Conservation (phyloP, 1,140 invertebrate genomes). For the Bombyx mori region ASM3026992v2 NC_085130.1:11553501-11554000, state of each 20-base stretch:
- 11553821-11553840: conserved; percentile 21
- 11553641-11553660: conserved; percentile 24
- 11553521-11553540: conserved; percentile 34
- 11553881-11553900: no score
- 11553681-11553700: conserved; percentile 30
- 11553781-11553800: conserved; percentile 40
- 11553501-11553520: conserved; percentile 29
- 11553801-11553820: conserved; percentile 40
- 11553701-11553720: conserved; percentile 33
- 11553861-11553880: no score
- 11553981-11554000: no score
- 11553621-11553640: conserved; percentile 36
- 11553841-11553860: not conserved
- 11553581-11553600: conserved; percentile 31
- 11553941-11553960: no score
- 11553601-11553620: conserved; percentile 48
- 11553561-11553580: conserved; percentile 23
- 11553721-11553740: conserved; percentile 36
- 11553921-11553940: no score
- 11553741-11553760: conserved; percentile 34
- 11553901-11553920: no score
- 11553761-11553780: conserved; percentile 43
- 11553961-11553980: no score
- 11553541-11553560: conserved; percentile 46
- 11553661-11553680: conserved; percentile 27